Conservation (phyloP, 2,113 vertebrate species). For the cat (Felis catus) region F.catus_Fca126_mat1.0 CM031420.1:140325501-140326000, state of each 20-base stretch:
- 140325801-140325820: neutral
- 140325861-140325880: neutral
- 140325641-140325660: constrained; percentile 33
- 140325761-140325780: constrained; percentile 20
- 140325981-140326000: neutral
- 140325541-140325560: constrained; percentile 41
- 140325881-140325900: neutral
- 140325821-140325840: constrained; percentile 27
- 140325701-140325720: neutral
- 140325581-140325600: constrained; percentile 38
- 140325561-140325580: constrained; percentile 52
- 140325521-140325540: constrained; percentile 57
- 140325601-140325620: constrained; percentile 37
- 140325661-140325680: neutral
- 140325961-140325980: neutral
- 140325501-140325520: constrained; percentile 52
- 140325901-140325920: neutral
- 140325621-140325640: constrained; percentile 2
- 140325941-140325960: neutral
- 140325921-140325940: neutral
- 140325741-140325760: neutral
- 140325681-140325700: neutral
- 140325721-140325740: neutral
- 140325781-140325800: neutral
- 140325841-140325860: neutral